A percentile compares a stretch with the other conserved stretches of the same genome.
These are phyloP conservation scores for Drosophila erecta DNA, from an alignment of 1,140 invertebrate species.

Conservation along the genomic window DNA sequence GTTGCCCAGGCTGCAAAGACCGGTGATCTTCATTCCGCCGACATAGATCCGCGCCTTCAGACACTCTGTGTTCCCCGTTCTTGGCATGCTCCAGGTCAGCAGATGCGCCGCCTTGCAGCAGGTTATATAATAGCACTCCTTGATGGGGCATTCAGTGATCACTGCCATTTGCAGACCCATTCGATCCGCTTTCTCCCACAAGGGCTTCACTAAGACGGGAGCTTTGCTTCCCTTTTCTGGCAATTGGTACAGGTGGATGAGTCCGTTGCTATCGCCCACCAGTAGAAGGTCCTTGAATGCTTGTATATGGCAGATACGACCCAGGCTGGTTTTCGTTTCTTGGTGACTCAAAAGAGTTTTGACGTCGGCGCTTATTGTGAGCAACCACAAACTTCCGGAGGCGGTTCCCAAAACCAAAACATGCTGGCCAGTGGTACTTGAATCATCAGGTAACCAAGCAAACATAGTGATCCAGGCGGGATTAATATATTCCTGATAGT, in stretches of 20 bases:
- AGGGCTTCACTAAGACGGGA: conserved; percentile 23
- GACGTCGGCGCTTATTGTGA: conserved; percentile 27
- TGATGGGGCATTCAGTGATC: conserved; percentile 26
- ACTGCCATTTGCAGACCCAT: conserved; percentile 52
- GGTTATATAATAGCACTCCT: conserved; percentile 51
- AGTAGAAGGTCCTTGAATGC: conserved; percentile 52
- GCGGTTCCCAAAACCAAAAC: conserved; percentile 61
- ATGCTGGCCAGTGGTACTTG: not conserved
- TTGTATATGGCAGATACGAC: conserved; percentile 53
- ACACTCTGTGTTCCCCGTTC: conserved; percentile 4
- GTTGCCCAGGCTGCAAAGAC: conserved; percentile 15
- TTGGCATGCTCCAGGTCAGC: conserved; percentile 50
- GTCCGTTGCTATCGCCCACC: conserved; percentile 46
- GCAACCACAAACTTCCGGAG: conserved; percentile 48
- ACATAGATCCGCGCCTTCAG: conserved; percentile 43
- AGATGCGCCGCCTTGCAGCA: conserved; percentile 63
- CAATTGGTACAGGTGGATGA: conserved; percentile 42
- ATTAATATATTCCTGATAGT: conserved; percentile 46
- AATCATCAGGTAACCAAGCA: conserved; percentile 32
- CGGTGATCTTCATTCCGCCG: conserved; percentile 70
- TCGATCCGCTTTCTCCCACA: conserved; percentile 64
- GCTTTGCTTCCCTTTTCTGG: not conserved
- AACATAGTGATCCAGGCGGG: conserved; percentile 70
- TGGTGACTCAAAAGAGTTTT: conserved; percentile 16
- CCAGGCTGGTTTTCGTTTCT: conserved; percentile 35